Evolutionary conservation across 2,888 invertebrate species (phyloP), one percentile per base, ranked within the genome.

Genomic region (Nematopogon swammerdamellus): DNA sequence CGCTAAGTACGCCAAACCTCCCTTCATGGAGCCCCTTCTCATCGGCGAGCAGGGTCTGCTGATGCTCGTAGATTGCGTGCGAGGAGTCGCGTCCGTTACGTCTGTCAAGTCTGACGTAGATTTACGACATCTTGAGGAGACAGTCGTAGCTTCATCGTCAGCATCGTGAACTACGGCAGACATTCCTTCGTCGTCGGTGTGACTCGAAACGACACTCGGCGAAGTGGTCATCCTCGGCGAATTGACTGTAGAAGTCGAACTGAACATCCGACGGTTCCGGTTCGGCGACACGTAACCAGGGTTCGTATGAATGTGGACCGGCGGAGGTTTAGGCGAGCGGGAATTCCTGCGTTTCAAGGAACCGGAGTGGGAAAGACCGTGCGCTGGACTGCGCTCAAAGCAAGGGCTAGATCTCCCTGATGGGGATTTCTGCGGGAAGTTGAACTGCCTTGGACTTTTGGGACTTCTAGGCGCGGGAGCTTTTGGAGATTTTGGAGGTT

Each of bases 1-100:
- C n/a, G 92, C 92, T 59, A 92, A 72, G 64, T 91, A 92, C 2
- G 92, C 92, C 59, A 88, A 63, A 1, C 87, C 87, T 0, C 87
- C 86, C 59, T 84, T 85, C 62, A 84, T 81, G 0, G 86, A 86
- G 1, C 90, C 88, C 47, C 88, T 80, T 20, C 90, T 76, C 59
- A 88, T 81, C 0, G 86, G 85, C 0, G 86, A 88, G 63, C 81
- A 83, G 14, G 83, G 85, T 57, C 84, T 75, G 55, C 84, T 85
- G 14, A 84, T 64, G 48, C 83, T 83, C 3, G 86, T 86, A 19
- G 85, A 81, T 3, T 84, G 71, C 1, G 85, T 85, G 50, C 82
- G 81, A 17, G 82, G 82, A 3, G 82, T 82, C 16, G 82, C 83
- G 51, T 80, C 80, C 1, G 82, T 82, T 55, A 85, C 77, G 55